Base-by-base conservation (phyloP, 2,888 invertebrate species). In the Auanema sp. region DNA sequence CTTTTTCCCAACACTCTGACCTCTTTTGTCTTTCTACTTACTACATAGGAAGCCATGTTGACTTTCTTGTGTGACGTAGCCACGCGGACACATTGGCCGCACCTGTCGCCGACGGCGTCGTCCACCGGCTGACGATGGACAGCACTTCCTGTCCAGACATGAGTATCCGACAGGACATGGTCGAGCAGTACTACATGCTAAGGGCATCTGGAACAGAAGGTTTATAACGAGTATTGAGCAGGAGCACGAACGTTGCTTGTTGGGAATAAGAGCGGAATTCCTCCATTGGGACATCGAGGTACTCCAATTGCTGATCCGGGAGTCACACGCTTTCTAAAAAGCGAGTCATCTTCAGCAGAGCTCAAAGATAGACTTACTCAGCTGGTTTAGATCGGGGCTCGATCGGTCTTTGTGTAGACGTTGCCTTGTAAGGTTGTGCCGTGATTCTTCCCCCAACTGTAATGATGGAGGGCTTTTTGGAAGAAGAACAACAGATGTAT, bases 261-360 rank as follows among this genome's bases (percentile, higher is more conserved):
- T 8, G 74, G 71, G 68, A 75, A 77, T 4, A 76, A 52, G 58
- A 77, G 65, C 1, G 78, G 76, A 8, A 51, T 33, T 10, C 62
- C 42, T 1, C 75, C 77, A 52, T 75, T 71, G 1, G 77, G 77
- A 52, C 77, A 77, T 0, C 53, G 62, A 33, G 63, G 65, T 41
- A 62, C 61, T 43, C 44, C 5, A 4, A n/a, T 6, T 14, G 11
- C 12, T 40, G 41, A 8, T 18, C 16, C 21, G 47, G 61, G 0
- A 53, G 11, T 16, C 24, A 58, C 23, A 24, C 10, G 24, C 11
- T 23, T 23, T 21, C 43, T 49, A 16, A n/a, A 24, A 33, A 49
- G 40, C 12, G 3, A n/a, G 6, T 10, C 11, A 16, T 47, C 10
- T 16, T 3, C 10, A 47, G 6, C 3, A 5, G 21, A 10, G 10